Percentiles rank a stretch among this genome's conserved stretches.
These are phyloP conservation scores for Actenoides lindsayi DNA, from an alignment of 2,113 vertebrate genomes.

Conservation along the genomic window DNA sequence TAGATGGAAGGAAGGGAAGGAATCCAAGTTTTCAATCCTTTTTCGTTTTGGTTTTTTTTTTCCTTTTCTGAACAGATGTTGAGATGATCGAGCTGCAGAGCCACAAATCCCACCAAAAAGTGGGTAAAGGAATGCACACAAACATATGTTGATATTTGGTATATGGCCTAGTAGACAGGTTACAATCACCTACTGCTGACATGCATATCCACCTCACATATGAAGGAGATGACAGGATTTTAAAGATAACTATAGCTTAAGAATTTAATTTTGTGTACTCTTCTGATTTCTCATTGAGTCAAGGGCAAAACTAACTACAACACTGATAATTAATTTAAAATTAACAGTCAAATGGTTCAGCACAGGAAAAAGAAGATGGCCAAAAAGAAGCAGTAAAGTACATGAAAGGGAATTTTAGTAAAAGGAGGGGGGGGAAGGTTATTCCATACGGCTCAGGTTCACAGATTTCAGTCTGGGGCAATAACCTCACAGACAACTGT, in stretches of 20 bases:
- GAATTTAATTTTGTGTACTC: neutral
- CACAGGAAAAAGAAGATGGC: neutral
- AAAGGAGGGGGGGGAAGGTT: neutral
- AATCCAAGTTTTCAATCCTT: slow-evolving; percentile 53
- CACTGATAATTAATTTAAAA: neutral
- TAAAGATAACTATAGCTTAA: neutral
- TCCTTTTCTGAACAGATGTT: slow-evolving; percentile 29
- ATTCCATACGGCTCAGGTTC: neutral
- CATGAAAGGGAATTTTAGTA: neutral
- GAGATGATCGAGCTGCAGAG: slow-evolving; percentile 13
- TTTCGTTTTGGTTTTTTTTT: neutral
- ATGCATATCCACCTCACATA: neutral
- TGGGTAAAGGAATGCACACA: slow-evolving; percentile 17
- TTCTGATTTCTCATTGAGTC: neutral
- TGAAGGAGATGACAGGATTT: neutral
- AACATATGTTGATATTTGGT: slow-evolving; percentile 27
- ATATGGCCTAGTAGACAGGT: neutral
- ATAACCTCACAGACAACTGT: neutral
- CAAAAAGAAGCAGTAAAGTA: neutral
- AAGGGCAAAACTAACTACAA: neutral
- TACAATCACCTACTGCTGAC: neutral
- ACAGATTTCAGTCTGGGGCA: neutral
- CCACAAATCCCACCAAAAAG: slow-evolving; percentile 25
- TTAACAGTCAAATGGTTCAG: neutral
- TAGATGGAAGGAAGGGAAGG: slow-evolving; percentile 54